Conservation (phyloP, 2,113 vertebrate species). For the Murina feae region DNA sequence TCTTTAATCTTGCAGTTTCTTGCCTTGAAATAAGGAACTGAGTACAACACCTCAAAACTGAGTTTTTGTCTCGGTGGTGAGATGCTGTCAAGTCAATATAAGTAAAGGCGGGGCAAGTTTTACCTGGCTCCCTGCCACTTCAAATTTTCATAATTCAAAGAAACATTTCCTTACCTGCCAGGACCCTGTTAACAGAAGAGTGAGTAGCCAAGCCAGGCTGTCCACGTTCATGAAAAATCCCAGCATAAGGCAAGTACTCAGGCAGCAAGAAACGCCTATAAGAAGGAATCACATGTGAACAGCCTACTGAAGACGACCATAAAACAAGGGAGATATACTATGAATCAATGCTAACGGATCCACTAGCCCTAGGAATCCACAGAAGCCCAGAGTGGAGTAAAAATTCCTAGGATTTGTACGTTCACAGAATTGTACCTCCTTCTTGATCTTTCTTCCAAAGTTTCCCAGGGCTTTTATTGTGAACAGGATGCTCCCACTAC, state of each 20-base stretch:
- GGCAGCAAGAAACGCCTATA: conserved; percentile 95
- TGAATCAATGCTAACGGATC: not conserved
- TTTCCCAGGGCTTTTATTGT: not conserved
- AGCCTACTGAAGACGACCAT: not conserved
- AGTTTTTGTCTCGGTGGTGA: conserved; percentile 17
- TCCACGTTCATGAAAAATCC: conserved; percentile 98
- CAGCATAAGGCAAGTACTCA: conserved; percentile 98
- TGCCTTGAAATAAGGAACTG: not conserved
- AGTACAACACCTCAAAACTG: not conserved
- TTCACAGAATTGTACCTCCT: not conserved
- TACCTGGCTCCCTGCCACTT: not conserved
- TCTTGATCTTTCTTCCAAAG: not conserved
- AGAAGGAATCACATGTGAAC: conserved; percentile 51
- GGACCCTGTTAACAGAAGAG: conserved; percentile 97
- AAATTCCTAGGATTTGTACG: not conserved
- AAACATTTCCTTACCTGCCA: conserved; percentile 87
- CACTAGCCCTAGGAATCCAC: not conserved
- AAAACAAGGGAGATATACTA: not conserved
- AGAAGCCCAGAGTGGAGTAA: not conserved
- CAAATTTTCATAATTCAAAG: conserved; percentile 50
- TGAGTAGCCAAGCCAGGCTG: conserved; percentile 97
- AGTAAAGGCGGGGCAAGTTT: not conserved
- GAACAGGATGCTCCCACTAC: not conserved
- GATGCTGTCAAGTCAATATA: not conserved
- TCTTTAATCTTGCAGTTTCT: not conserved